These are phyloP conservation scores for Eremobia ochroleuca DNA, from an alignment of 2,888 invertebrate species.

Conservation along the genomic window DNA sequence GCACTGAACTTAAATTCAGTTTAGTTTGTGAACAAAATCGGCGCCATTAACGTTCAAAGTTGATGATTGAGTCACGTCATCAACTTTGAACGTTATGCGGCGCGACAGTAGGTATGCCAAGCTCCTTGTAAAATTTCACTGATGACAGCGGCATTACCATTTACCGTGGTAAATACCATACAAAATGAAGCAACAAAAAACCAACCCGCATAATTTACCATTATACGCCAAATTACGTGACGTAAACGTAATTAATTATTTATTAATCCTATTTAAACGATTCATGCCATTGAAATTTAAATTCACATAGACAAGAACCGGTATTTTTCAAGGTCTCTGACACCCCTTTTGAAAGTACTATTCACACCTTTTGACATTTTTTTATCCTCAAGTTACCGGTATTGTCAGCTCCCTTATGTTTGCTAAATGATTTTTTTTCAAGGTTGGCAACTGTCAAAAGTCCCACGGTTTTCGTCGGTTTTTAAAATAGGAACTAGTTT, in stretches of 20 bases:
- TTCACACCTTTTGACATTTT: slow-evolving; percentile 73
- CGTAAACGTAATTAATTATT: slow-evolving; percentile 66
- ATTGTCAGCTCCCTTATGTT: slow-evolving; percentile 75
- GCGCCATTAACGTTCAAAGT: no score
- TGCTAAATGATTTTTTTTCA: slow-evolving; percentile 79
- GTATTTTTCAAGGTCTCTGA: slow-evolving; percentile 69
- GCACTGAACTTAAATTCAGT: no score
- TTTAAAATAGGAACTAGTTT: slow-evolving; percentile 43
- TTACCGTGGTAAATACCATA: slow-evolving; percentile 25
- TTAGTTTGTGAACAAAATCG: no score
- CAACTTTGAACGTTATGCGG: no score
- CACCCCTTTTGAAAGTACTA: slow-evolving; percentile 62
- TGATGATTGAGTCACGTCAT: no score
- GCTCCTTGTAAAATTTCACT: no score
- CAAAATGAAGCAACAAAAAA: slow-evolving; percentile 40
- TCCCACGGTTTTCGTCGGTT: slow-evolving; percentile 75
- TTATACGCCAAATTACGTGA: slow-evolving; percentile 64
- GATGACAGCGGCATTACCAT: slow-evolving; percentile 43
- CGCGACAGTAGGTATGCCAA: no score
- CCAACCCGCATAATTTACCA: slow-evolving; percentile 59
- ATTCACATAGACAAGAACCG: slow-evolving; percentile 56
- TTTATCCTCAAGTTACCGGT: slow-evolving; percentile 66
- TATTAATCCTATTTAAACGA: slow-evolving; percentile 64
- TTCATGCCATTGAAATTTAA: slow-evolving; percentile 66
- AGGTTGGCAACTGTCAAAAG: slow-evolving; percentile 74